Evolutionary conservation across 2,888 invertebrate species (phyloP).

Genomic region (Clanis bilineata): DNA sequence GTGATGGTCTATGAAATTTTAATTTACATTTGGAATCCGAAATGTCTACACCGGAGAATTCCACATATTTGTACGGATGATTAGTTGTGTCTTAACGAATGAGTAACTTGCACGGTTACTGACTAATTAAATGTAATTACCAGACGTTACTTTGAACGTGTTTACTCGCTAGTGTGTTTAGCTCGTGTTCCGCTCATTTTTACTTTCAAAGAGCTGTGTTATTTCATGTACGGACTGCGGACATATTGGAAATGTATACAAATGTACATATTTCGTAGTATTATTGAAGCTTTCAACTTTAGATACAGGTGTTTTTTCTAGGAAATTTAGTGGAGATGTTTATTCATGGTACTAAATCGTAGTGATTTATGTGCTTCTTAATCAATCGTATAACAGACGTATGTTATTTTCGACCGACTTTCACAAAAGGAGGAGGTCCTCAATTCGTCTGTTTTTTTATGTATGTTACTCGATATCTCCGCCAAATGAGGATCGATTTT

Average conservation of each 20-base stretch:
- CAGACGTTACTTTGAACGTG: neutral
- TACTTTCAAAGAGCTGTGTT: neutral
- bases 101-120: neutral
- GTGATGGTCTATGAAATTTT: neutral
- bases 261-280: neutral
- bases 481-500: too few relatives aligned
- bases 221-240: neutral
- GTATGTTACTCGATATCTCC: too few relatives aligned
- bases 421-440: too few relatives aligned
- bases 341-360: neutral
- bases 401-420: too few relatives aligned
- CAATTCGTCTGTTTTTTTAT: too few relatives aligned
- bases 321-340: neutral
- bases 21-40: neutral
- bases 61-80: neutral
- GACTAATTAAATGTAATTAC: constrained; percentile 1
- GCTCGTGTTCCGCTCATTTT: neutral
- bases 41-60: neutral
- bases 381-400: too few relatives aligned
- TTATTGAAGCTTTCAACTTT: neutral
- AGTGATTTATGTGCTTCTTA: too few relatives aligned
- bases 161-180: too few relatives aligned
- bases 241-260: neutral
- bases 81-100: neutral
- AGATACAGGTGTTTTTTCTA: neutral